These are phyloP conservation scores for Engraulis encrasicolus DNA, from an alignment of 2,113 vertebrate species.

Conservation along the genomic window DNA sequence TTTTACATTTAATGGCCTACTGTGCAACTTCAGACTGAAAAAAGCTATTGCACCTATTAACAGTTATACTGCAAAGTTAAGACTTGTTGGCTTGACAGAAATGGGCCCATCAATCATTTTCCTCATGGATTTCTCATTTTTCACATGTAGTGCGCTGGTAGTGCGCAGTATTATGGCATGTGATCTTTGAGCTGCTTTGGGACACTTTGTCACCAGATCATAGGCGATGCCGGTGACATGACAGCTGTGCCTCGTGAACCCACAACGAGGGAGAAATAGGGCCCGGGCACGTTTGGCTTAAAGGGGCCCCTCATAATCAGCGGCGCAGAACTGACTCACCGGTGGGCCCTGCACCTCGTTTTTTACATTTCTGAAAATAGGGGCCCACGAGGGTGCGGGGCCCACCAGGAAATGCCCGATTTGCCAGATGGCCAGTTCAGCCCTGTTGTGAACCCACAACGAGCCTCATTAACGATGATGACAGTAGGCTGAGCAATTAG, in stretches of 20 bases:
- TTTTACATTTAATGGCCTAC: neutral
- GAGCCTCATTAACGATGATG: constrained; percentile 19
- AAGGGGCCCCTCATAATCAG: too few relatives aligned
- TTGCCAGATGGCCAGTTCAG: too few relatives aligned
- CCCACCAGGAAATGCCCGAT: too few relatives aligned
- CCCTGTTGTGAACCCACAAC: constrained; percentile 6
- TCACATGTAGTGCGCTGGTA: neutral
- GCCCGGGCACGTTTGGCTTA: too few relatives aligned
- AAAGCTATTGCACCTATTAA: neutral
- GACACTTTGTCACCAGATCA: neutral
- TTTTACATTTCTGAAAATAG: too few relatives aligned
- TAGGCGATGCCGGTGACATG: constrained; percentile 3
- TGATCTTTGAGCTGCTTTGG: constrained; percentile 17
- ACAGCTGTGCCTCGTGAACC: constrained; percentile 14
- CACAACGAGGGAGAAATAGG: too few relatives aligned
- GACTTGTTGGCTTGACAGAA: neutral
- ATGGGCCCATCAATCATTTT: constrained; percentile 11
- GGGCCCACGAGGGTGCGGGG: too few relatives aligned
- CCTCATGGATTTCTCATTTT: neutral
- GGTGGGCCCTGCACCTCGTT: too few relatives aligned
- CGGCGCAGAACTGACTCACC: too few relatives aligned
- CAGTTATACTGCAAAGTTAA: neutral
- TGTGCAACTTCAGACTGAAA: neutral
- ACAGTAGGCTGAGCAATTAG: neutral
- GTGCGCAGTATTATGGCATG: neutral